Percentiles rank a stretch among this genome's conserved stretches.
Evolutionary conservation across 2,888 invertebrate species (phyloP).

Genomic region (Lepidochitona cinerea): DNA sequence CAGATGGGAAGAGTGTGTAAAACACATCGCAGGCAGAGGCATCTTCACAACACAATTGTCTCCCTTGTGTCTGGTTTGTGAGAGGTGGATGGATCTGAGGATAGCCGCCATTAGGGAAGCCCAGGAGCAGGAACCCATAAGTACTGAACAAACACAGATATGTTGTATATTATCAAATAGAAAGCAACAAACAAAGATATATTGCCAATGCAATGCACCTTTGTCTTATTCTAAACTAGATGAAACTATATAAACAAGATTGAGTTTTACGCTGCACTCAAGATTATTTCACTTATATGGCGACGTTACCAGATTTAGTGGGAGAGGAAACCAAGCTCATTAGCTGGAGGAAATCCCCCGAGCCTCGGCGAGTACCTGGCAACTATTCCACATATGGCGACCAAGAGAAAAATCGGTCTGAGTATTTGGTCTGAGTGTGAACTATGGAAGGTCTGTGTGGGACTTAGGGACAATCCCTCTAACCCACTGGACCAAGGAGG

Average conservation of each 20-base stretch:
- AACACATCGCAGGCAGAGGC: not conserved
- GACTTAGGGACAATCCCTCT: too few species aligned
- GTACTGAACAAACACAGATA: not conserved
- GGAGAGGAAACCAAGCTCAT: too few species aligned
- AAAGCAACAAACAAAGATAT: not conserved
- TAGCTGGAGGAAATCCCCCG: too few species aligned
- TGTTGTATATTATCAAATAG: not conserved
- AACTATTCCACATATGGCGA: too few species aligned
- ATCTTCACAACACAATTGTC: not conserved
- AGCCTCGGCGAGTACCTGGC: too few species aligned
- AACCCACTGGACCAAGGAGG: too few species aligned
- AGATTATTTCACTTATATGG: too few species aligned
- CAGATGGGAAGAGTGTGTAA: slow-evolving; percentile 1
- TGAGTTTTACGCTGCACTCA: too few species aligned
- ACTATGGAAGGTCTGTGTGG: too few species aligned
- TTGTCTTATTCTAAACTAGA: not conserved
- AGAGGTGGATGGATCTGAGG: not conserved
- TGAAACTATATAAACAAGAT: not conserved
- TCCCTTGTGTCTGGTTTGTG: not conserved
- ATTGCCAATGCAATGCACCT: not conserved
- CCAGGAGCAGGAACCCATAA: not conserved
- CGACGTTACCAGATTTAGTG: too few species aligned
- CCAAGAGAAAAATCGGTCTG: too few species aligned
- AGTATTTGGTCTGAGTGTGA: too few species aligned
- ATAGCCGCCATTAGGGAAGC: not conserved